Percentiles rank a stretch among this genome's conserved stretches.
Evolutionary conservation across 2,888 invertebrate genomes (phyloP).

Genomic region (Steinernema hermaphroditum): DNA sequence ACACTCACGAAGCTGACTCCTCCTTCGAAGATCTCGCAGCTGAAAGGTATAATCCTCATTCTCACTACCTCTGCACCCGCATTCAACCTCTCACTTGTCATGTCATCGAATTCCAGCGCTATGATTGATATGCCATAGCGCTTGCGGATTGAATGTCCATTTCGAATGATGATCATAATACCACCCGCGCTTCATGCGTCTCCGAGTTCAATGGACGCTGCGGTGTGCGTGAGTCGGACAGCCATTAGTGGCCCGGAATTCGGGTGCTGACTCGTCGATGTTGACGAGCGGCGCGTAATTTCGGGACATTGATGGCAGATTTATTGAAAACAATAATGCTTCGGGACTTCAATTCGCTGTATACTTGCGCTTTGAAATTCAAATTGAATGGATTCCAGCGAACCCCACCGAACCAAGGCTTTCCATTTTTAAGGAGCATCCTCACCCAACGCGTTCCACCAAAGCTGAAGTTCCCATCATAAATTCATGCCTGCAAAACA

Average conservation of each 20-base stretch:
- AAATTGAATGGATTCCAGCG: neutral
- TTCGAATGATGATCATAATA: neutral
- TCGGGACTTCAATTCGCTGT: neutral
- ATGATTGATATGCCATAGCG: conserved; percentile 17
- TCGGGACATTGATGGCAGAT: neutral
- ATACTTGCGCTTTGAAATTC: neutral
- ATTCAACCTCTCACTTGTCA: neutral
- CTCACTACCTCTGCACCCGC: neutral
- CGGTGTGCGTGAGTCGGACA: neutral
- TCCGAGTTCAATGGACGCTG: no score
- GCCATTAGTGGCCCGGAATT: neutral
- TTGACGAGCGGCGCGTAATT: neutral
- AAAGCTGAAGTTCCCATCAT: neutral
- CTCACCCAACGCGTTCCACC: neutral
- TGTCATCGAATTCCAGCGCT: conserved; percentile 26
- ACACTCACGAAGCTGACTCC: conserved; percentile 26
- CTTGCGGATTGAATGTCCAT: neutral
- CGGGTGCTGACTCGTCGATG: conserved; percentile 1
- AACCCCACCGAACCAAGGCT: no score
- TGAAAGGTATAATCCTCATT: conserved; percentile 23
- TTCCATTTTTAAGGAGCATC: no score
- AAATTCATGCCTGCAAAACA: neutral
- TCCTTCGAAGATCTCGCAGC: conserved; percentile 28
- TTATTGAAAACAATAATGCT: neutral
- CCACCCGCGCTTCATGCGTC: neutral